phyloP scores from a whole-genome alignment of 2,797 vertebrate species.

The Pelodytes ibericus region DNA sequence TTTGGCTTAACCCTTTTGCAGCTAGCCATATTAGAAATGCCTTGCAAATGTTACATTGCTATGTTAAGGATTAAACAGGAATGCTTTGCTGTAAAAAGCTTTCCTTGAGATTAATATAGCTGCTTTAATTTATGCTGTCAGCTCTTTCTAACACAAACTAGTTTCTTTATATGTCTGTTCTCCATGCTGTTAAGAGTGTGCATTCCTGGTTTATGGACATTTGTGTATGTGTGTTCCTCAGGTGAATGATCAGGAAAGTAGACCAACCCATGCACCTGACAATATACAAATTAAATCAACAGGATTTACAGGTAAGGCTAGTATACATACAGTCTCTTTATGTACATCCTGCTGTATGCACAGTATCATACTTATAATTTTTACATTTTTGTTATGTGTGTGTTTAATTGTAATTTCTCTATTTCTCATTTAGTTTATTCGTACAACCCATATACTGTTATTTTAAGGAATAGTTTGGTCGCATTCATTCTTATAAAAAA shows the following conservation, averaged over 20 bases:
- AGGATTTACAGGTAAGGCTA: constrained; percentile 15
- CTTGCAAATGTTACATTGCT: no score
- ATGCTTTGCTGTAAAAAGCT: neutral
- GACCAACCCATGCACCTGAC: neutral
- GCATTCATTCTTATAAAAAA: no score
- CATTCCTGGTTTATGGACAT: neutral
- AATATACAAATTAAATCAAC: neutral
- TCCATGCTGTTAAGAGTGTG: neutral
- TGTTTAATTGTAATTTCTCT: no score
- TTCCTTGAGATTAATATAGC: neutral
- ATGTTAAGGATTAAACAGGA: no score
- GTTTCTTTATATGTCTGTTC: neutral
- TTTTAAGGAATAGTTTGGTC: no score
- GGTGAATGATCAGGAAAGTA: neutral
- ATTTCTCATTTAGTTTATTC: no score
- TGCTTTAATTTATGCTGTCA: neutral
- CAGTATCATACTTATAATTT: no score
- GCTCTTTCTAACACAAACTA: neutral
- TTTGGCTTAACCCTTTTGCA: neutral
- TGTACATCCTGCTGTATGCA: no score
- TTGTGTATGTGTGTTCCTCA: neutral
- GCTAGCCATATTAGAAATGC: neutral
- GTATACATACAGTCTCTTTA: neutral
- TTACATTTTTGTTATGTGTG: no score
- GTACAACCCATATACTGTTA: no score